Percentiles rank a stretch among this genome's conserved stretches.
These are phyloP conservation scores for Urechis unicinctus DNA, from an alignment of 2,888 invertebrate species.

Conservation along the genomic window DNA sequence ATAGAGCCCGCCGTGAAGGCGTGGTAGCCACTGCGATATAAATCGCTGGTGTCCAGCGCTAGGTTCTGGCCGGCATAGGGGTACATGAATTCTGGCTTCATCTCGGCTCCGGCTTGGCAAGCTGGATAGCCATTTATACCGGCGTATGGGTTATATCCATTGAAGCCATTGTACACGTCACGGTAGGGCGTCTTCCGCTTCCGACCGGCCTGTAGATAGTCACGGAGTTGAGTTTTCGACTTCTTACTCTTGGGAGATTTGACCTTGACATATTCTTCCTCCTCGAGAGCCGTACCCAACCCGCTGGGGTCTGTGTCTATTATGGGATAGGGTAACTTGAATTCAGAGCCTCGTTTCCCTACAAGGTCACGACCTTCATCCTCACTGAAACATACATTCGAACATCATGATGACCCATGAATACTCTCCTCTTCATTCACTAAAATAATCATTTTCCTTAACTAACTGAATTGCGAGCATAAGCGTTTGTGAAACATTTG, in stretches of 20 bases:
- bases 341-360: conserved; percentile 97
- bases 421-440: no score
- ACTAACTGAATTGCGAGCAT: no score
- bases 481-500: no score
- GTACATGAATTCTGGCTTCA: conserved; percentile 40
- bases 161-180: conserved; percentile 25
- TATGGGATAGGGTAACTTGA: conserved; percentile 93
- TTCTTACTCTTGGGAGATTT: conserved; percentile 68
- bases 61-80: conserved; percentile 24
- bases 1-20: conserved; percentile 2
- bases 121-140: conserved; percentile 10
- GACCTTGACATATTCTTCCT: conserved; percentile 34
- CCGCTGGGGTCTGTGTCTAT: conserved; percentile 50
- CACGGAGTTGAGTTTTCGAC: conserved; percentile 87
- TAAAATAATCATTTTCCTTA: no score
- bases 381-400: conserved; percentile 62
- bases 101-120: conserved; percentile 24
- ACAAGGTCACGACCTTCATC: conserved; percentile 96
- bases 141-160: conserved; percentile 25
- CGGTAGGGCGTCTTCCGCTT: conserved; percentile 33
- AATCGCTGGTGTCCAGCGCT: conserved; percentile 15
- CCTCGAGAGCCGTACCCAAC: conserved; percentile 39
- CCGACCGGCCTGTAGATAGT: conserved; percentile 86
- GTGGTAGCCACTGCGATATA: conserved; percentile 18
- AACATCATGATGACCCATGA: no score